Base-by-base conservation (phyloP, 2,888 invertebrate species). In the Ditylenchus weischeri region DNA sequence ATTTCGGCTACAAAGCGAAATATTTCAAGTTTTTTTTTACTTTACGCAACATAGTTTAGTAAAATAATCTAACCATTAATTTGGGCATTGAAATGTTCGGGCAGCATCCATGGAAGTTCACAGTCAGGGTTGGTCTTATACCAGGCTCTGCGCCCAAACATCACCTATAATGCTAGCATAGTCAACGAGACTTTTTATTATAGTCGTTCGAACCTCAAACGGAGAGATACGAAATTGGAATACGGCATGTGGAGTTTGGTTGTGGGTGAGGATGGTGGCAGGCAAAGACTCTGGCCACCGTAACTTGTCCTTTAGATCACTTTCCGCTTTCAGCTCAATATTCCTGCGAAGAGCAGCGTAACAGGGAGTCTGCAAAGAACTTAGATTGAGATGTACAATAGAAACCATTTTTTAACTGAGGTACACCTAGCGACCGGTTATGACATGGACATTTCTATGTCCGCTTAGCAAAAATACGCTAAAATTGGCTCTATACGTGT, bases 111-210 rank as follows among this genome's bases (percentile, higher is more conserved):
- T n/a, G 62, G 62, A 13, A 62, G 48, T 60, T 62, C 62, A 48
- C 19, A 21, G n/a, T 62, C 50, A 11, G 62, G 57, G 19, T 48
- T 8, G 11, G 62, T 62, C 48, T 62, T 62, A 60, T 62, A 62
- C 62, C 62, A 62, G 62, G 62, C 62, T 47, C 54, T 36, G 13
- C 62, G 48, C 11, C 62, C 62, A 63, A 62, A 62, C 62, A 62
- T 62, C 62, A 62, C 62, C 59, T 59, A 23, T 7, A 59, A 59
- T 35, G 15, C 36, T 11, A n/a, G n/a, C 21, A 54, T 7, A 23
- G 54, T 54, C 21, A 54, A 54, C n/a, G 29, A 11, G 13, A 43
- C n/a, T n/a, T n/a, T n/a, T n/a, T n/a, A n/a, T n/a, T 43, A 23
- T 15, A 23, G 10, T 54, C 10, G n/a, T 54, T 54, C 13, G 8